Percentiles rank a stretch among this genome's conserved stretches.
Conservation (phyloP, 1,140 invertebrate species). For the Bombus huntii region DNA sequence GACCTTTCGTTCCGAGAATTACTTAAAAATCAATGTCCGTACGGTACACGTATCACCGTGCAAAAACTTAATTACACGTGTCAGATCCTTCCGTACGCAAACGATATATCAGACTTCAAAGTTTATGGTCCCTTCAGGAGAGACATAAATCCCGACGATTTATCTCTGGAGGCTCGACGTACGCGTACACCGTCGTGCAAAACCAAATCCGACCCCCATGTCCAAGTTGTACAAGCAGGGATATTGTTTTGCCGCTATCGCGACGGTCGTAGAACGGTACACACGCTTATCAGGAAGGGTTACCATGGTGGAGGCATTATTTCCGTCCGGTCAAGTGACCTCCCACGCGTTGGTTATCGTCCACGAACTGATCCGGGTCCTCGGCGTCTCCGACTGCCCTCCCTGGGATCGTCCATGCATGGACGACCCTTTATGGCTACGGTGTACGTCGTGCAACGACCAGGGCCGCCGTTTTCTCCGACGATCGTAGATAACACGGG, state of each 20-base stretch:
- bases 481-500: neutral
- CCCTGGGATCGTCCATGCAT: conserved; percentile 19
- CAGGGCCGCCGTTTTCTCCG: conserved; percentile 4
- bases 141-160: conserved; percentile 29
- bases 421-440: conserved; percentile 32
- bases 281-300: conserved; percentile 58
- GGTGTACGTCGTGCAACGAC: neutral
- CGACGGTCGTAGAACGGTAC: conserved; percentile 25
- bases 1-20: neutral
- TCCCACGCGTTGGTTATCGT: conserved; percentile 59
- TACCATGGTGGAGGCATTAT: conserved; percentile 59
- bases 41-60: too few species aligned
- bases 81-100: neutral
- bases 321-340: conserved; percentile 60
- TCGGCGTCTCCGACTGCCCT: conserved; percentile 30
- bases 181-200: conserved; percentile 25
- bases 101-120: conserved; percentile 4
- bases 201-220: conserved; percentile 50
- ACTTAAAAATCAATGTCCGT: neutral
- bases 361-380: conserved; percentile 42
- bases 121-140: neutral
- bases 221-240: conserved; percentile 30
- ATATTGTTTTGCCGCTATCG: conserved; percentile 66
- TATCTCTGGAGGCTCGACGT: neutral
- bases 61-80: neutral